Percentiles rank a stretch among this genome's conserved stretches.
Evolutionary conservation across 2,797 vertebrate species (phyloP).

Genomic region (Melanotaenia pygmaea): DNA sequence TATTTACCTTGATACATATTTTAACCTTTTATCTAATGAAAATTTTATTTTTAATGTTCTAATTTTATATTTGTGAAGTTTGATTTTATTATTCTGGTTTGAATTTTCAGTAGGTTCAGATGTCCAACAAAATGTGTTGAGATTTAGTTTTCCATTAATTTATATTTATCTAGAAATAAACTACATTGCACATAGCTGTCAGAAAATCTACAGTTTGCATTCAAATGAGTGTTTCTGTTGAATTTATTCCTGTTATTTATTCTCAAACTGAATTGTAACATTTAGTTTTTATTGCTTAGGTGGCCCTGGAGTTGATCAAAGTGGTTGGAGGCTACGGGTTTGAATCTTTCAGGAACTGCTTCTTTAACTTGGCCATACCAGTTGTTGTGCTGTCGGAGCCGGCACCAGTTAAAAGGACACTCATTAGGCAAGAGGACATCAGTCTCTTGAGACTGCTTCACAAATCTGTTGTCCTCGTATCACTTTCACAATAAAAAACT

Average conservation of each 20-base stretch:
- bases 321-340: conserved; percentile 88
- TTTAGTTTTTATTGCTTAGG: conserved; percentile 73
- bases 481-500: neutral
- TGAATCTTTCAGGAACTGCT: conserved; percentile 96
- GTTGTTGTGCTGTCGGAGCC: conserved; percentile 94
- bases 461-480: neutral
- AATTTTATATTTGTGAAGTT: neutral
- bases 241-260: neutral
- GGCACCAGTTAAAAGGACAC: conserved; percentile 89
- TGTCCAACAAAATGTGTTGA: neutral
- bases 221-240: neutral
- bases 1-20: no score
- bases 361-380: conserved; percentile 98
- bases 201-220: neutral
- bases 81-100: neutral
- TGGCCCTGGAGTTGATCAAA: conserved; percentile 95
- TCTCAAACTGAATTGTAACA: neutral
- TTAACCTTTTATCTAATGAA: no score
- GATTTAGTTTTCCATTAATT: neutral
- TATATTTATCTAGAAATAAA: neutral
- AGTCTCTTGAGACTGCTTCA: neutral
- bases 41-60: neutral
- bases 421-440: conserved; percentile 87
- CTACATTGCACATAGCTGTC: neutral
- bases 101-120: neutral